Base-by-base conservation (phyloP, 2,113 vertebrate genomes). In the Tragelaphus scriptus region DNA sequence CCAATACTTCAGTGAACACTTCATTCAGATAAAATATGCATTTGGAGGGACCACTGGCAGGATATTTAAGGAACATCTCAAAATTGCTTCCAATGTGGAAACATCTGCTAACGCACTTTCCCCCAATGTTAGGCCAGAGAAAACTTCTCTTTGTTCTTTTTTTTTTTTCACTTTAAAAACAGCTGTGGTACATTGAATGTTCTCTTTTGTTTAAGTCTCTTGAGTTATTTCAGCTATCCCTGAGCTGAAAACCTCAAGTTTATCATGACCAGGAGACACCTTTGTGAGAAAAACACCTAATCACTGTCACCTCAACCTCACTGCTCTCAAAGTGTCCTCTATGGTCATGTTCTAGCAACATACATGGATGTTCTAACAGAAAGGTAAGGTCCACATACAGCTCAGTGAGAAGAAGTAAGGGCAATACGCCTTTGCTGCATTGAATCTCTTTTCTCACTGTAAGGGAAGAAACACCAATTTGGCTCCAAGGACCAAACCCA, bases 11-110 rank as follows among this genome's bases (percentile, higher is more conserved):
- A 21, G 15, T 81, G 26, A 87, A 53, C 28, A 91, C 68, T 56
- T 90, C 71, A 85, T 65, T 96, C 17, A 19, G 14, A 56, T 82
- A 93, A 95, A 90, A 95, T 79, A 59, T 55, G 13, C 16, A 86
- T 90, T 87, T 88, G 55, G 23, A 86, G 49, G 59, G 59, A 65
- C 30, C n/a, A 55, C 4, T 71, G 6, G 4, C 32, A 61, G 59
- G 47, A 55, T 95, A 93, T 92, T 87, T 90, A 86, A 82, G 59
- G 58, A 94, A 12, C 2, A 88, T 82, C 59, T 61, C 28, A 61
- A 94, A 96, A 92, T 75, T 80, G n/a, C 30, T 80, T 94, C 30
- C 71, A 88, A 32, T 36, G 53, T 95, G 40, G 79, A 95, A 90
- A 88, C 36, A 80, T 63, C 28, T 53, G 55, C 47, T 81, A 93